Evolutionary conservation across 2,797 vertebrate genomes (phyloP), one percentile per base, ranked within the genome.

Genomic region (Brachymystax lenok): DNA sequence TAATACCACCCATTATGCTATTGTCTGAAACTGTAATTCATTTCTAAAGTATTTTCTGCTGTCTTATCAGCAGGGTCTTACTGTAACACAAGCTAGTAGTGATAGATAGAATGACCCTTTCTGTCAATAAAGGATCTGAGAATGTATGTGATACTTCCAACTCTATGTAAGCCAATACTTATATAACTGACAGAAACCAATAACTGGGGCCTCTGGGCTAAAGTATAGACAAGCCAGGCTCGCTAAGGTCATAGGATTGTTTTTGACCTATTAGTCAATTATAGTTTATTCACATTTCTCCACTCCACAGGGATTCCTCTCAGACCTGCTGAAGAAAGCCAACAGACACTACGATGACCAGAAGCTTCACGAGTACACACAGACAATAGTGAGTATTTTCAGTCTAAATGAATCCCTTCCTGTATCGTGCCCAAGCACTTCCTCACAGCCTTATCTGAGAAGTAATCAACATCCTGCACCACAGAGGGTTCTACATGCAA

Each of bases 301-400:
- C 75, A 40, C 40, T 76, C 67, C 64, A 1, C 86, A 99, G 98
- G 96, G 96, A 16, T 99, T 99, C 91, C 94, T 99, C 84, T 96
- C 95, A 0, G 98, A 99, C 88, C 94, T 99, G 88, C 92, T 99
- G 90, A 97, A 97, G 92, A 99, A 98, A 86, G 96, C 98, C 0
- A 98, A 99, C 91, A 93, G 95, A 84, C 94, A 94, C 24, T 97
- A 97, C 0, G 96, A 98, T 0, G 98, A 97, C 61, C 94, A 96
- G 87, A 98, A 98, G 91, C 95, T 99, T 77, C 94, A 95, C 13
- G 98, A 99, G 86, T 99, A 99, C 89, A 99, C 96, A 0, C 94
- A 97, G 84, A 99, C 98, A 63, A 99, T 98, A 12, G 98, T 99
- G 86, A 96, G 97, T 92, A 69, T 75, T 35, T 52, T 50, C 74